These are phyloP conservation scores for Siniperca undulata DNA, from an alignment of 2,797 vertebrate species.

Conservation along the genomic window DNA sequence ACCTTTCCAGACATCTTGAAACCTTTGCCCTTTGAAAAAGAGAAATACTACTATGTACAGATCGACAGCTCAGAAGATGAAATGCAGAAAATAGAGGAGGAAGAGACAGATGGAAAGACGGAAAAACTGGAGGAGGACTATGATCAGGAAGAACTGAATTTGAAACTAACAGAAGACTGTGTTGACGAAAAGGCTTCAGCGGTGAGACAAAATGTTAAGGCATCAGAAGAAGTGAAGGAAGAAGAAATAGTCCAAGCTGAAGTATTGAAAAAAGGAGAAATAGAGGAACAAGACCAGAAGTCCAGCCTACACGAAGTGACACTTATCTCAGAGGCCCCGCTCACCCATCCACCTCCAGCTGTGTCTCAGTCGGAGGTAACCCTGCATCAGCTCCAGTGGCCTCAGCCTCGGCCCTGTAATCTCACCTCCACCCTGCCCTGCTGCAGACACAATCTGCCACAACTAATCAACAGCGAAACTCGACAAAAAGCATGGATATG, in stretches of 20 bases:
- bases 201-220: neutral
- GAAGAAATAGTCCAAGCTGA: slow-evolving; percentile 6
- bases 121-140: slow-evolving; percentile 4
- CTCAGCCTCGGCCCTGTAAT: slow-evolving; percentile 43
- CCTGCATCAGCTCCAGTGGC: slow-evolving; percentile 24
- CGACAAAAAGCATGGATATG: slow-evolving; percentile 37
- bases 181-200: neutral
- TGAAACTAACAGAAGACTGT: neutral
- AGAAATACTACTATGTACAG: slow-evolving; percentile 36
- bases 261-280: neutral
- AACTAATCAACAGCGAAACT: slow-evolving; percentile 48
- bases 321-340: neutral
- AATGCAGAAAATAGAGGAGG: neutral
- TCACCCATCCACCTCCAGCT: slow-evolving; percentile 73
- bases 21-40: slow-evolving; percentile 36
- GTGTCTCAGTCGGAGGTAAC: slow-evolving; percentile 89
- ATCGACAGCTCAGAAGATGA: slow-evolving; percentile 54
- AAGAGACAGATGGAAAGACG: neutral
- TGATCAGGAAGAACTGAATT: slow-evolving; percentile 20
- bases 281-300: neutral
- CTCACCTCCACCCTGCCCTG: slow-evolving; percentile 44
- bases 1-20: neutral
- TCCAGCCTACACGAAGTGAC: neutral
- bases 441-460: slow-evolving; percentile 55
- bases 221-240: slow-evolving; percentile 2